Conservation (phyloP, 2,113 vertebrate species). For the Carettochelys insculpta region DNA sequence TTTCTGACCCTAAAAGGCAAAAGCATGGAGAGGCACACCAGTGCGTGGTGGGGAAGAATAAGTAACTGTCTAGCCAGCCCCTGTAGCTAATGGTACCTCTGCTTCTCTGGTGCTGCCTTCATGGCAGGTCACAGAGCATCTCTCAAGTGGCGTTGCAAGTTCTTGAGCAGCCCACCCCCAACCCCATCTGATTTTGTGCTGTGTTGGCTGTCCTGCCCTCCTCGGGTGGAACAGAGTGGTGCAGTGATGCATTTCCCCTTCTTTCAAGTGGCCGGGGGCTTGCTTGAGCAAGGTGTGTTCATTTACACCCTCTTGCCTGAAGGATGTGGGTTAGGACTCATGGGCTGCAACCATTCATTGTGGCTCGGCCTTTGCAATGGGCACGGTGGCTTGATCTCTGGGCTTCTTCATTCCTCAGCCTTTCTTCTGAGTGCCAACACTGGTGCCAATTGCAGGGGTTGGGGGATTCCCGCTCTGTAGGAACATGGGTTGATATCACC, state of each 20-base stretch:
- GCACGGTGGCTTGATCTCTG: not conserved
- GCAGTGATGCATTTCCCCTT: not conserved
- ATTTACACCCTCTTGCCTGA: not conserved
- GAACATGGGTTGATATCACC: not conserved
- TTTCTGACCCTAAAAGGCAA: not conserved
- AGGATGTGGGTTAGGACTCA: not conserved
- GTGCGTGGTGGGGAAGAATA: not conserved
- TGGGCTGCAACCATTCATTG: not conserved
- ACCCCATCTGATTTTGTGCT: not conserved
- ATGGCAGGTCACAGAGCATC: not conserved
- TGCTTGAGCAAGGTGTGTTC: not conserved
- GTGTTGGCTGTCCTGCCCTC: not conserved
- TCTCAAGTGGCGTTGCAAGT: not conserved
- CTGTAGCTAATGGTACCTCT: not conserved
- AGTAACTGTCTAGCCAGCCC: not conserved
- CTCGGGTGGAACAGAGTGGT: not conserved
- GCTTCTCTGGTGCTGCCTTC: not conserved
- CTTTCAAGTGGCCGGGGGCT: not conserved
- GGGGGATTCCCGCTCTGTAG: not conserved
- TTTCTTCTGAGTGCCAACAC: not conserved
- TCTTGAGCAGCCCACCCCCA: not conserved
- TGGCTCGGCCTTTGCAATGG: not conserved
- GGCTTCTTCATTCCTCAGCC: not conserved
- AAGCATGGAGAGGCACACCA: not conserved
- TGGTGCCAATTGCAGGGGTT: not conserved